Evolutionary conservation across 92 coral and sea anemone species (phyloP).

Genomic region (Palythoa heliodiscus): DNA sequence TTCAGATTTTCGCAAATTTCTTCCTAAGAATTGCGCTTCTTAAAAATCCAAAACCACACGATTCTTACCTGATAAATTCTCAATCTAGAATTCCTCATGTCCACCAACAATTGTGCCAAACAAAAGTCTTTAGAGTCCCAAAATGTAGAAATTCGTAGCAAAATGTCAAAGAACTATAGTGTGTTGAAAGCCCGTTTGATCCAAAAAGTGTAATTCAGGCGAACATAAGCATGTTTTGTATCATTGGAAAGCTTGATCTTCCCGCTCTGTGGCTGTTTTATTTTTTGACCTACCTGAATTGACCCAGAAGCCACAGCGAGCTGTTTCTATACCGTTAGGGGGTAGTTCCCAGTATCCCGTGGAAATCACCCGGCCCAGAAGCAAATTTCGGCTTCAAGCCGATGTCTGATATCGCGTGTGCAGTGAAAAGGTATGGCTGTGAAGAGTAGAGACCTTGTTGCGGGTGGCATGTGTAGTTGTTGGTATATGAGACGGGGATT

Average conservation of each 20-base stretch:
- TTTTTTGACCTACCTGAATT: not conserved
- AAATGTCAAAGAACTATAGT: not conserved
- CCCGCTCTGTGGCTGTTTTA: not conserved
- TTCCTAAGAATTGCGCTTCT: not conserved
- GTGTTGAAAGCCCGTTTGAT: not conserved
- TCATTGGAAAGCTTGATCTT: not conserved
- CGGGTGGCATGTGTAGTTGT: slow-evolving; percentile 15
- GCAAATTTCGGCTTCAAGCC: not conserved
- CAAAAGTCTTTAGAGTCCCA: not conserved
- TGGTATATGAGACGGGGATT: not conserved
- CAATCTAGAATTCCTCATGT: not conserved
- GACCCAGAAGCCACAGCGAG: not conserved
- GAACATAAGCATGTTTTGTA: not conserved
- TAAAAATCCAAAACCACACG: not conserved
- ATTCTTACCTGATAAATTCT: not conserved
- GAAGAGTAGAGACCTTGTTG: slow-evolving; percentile 3
- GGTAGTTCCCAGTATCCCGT: not conserved
- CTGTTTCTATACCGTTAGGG: not conserved
- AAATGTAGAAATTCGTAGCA: not conserved
- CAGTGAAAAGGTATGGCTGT: slow-evolving; percentile 14
- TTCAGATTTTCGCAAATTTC: not conserved
- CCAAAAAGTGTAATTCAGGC: not conserved
- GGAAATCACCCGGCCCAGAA: not conserved
- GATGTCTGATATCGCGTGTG: not conserved
- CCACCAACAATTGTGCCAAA: not conserved